Evolutionary conservation across 2,797 vertebrate genomes (phyloP), one percentile per base, ranked within the genome.

Genomic region (Luscinia megarhynchos): DNA sequence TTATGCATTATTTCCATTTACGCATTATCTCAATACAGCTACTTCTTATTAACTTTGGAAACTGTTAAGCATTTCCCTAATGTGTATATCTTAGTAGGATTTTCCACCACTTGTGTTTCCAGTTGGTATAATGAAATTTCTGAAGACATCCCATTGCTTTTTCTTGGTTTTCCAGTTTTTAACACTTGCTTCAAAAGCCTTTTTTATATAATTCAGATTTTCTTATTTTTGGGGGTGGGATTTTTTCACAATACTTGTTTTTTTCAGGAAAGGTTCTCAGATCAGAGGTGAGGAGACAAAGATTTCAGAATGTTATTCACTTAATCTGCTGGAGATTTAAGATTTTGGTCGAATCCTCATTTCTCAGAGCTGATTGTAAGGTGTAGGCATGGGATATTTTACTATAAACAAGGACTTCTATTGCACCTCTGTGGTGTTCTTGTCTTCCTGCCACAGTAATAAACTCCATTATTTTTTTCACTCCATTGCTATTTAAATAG

Each of bases 1-100:
- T 82, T 70, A 29, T 0, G 13, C 85, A 48, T 90, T 96, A 88
- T 92, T 94, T 94, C 87, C 91, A 93, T 94, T 90, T 96, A 76
- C 1, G 30, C 57, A 63, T 77, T 94, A 92, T 66, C 83, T 92
- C 83, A 79, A 66, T 83, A 53, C 53, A 87, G 73, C 50, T 81
- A 64, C 70, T 95, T 90, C 80, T 90, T 76, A 81, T 93, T 95
- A 85, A 87, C 91, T 94, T 55, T 46, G 73, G 51, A 69, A 78
- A 68, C 51, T 43, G 29, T 89, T 75, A 89, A 78, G 30, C 59
- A 53, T 87, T 96, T 93, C 84, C 48, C 64, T 78, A 63, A 88
- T 10, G 59, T 53, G 30, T 54, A 14, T 55, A 76, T 73, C 79
- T 83, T 67, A 32, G 73, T 24, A 74, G 34, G 32, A 86, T 79